phyloP scores from a whole-genome alignment of 2,113 vertebrate species.

The Periophthalmodon schlosseri region DNA sequence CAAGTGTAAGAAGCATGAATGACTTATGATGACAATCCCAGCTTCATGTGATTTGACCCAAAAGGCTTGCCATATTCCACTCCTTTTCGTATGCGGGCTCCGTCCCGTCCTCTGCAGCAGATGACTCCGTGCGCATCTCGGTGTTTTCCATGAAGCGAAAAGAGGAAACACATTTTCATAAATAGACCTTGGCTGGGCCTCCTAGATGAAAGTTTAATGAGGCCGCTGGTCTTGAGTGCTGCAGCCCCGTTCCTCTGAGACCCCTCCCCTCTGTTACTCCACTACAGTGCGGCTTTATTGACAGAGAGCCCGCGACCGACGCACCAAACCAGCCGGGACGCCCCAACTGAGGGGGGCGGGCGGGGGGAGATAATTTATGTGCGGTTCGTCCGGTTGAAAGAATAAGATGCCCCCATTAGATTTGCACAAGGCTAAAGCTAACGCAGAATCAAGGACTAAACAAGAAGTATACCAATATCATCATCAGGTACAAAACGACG shows the following conservation, averaged over 20 bases:
- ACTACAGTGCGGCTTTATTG: conserved; percentile 76
- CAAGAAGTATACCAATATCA: neutral
- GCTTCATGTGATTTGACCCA: conserved; percentile 14
- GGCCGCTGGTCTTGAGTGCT: conserved; percentile 90
- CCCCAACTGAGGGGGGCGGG: conserved; percentile 11
- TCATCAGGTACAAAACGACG: neutral
- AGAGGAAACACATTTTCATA: conserved; percentile 93
- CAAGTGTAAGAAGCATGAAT: neutral
- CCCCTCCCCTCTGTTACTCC: conserved; percentile 85
- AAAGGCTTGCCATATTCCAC: conserved; percentile 15
- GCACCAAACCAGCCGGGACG: neutral
- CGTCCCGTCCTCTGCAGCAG: conserved; percentile 66
- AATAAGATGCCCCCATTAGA: conserved; percentile 1
- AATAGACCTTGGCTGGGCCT: conserved; percentile 95
- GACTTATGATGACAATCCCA: neutral
- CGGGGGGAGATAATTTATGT: neutral
- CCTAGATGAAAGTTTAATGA: conserved; percentile 94
- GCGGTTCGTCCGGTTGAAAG: conserved; percentile 3
- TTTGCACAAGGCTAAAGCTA: neutral
- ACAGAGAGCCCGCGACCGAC: conserved; percentile 47
- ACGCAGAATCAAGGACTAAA: neutral
- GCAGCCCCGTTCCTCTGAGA: conserved; percentile 85
- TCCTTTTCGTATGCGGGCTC: conserved; percentile 44
- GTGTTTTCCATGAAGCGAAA: conserved; percentile 83
- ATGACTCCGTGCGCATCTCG: conserved; percentile 62